A percentile compares a stretch with the other conserved stretches of the same genome.
phyloP scores from a whole-genome alignment of 2,888 invertebrate genomes.

The Prenolepis imparis region DNA sequence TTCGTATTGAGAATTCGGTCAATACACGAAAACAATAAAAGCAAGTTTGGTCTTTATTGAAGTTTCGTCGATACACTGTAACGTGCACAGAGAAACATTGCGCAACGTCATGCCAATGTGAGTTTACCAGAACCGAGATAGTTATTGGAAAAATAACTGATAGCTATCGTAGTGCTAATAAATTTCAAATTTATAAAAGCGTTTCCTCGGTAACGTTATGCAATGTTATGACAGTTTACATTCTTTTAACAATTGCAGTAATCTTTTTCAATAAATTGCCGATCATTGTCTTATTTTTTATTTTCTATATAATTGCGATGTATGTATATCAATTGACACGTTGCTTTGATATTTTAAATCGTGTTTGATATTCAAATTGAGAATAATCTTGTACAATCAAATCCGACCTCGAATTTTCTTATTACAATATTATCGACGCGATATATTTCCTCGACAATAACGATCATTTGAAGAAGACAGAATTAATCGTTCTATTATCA shows the following conservation, averaged over 20 bases:
- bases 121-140: conserved; percentile 32
- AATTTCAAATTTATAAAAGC: conserved; percentile 31
- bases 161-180: conserved; percentile 36
- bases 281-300: neutral
- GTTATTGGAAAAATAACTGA: conserved; percentile 55
- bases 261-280: conserved; percentile 9
- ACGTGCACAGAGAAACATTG: conserved; percentile 19
- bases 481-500: conserved; percentile 50
- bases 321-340: conserved; percentile 3
- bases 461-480: conserved; percentile 16
- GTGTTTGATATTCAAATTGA: neutral
- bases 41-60: conserved; percentile 50
- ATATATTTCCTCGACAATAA: conserved; percentile 39
- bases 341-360: conserved; percentile 24
- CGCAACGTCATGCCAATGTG: conserved; percentile 33
- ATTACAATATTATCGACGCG: conserved; percentile 7
- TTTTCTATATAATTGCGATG: neutral
- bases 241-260: neutral
- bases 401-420: neutral
- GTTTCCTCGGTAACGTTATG: neutral
- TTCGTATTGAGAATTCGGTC: conserved; percentile 33
- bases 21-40: conserved; percentile 53
- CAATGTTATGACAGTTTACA: neutral
- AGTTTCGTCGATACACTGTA: conserved; percentile 38
- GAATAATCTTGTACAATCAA: conserved; percentile 1